Evolutionary conservation across 1,140 invertebrate genomes (phyloP).

Genomic region (Neelides sp.): DNA sequence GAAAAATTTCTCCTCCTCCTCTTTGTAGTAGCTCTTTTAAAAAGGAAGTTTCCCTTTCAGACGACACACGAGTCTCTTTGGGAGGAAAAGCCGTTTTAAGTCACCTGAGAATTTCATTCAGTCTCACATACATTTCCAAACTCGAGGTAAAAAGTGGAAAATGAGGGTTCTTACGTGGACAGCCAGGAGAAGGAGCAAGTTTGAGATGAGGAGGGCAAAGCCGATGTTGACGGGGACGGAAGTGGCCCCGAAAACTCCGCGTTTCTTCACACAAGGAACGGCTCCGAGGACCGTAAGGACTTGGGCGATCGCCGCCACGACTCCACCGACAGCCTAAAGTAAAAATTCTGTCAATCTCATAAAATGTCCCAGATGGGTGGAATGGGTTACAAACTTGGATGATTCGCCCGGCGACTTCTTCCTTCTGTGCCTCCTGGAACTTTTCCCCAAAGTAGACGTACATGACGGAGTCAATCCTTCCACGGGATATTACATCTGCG

Average conservation of each 20-base stretch:
- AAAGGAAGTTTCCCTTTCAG: no score
- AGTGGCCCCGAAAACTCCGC: constrained; percentile 1
- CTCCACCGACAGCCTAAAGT: constrained; percentile 28
- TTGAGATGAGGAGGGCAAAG: constrained; percentile 29
- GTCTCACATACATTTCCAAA: no score
- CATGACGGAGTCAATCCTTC: constrained; percentile 43
- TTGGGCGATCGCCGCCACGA: constrained; percentile 30
- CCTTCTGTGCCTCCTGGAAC: constrained; percentile 29
- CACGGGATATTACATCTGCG: constrained; percentile 29
- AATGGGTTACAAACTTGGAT: constrained; percentile 23
- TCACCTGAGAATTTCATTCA: no score
- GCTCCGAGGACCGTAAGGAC: constrained; percentile 30
- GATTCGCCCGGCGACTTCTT: constrained; percentile 29
- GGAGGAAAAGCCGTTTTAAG: no score
- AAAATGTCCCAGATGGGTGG: constrained; percentile 2
- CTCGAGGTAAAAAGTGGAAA: no score
- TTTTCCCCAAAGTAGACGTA: constrained; percentile 43
- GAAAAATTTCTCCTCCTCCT: no score
- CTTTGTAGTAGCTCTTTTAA: no score
- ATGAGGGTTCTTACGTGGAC: constrained; percentile 31
- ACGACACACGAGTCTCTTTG: no score
- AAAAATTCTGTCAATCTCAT: neutral
- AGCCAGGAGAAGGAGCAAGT: constrained; percentile 28
- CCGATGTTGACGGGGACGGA: constrained; percentile 29
- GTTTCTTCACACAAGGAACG: constrained; percentile 24